Percentiles rank a stretch among this genome's conserved stretches.
phyloP scores from a whole-genome alignment of 2,797 vertebrate genomes.

The Cuculus canorus region DNA sequence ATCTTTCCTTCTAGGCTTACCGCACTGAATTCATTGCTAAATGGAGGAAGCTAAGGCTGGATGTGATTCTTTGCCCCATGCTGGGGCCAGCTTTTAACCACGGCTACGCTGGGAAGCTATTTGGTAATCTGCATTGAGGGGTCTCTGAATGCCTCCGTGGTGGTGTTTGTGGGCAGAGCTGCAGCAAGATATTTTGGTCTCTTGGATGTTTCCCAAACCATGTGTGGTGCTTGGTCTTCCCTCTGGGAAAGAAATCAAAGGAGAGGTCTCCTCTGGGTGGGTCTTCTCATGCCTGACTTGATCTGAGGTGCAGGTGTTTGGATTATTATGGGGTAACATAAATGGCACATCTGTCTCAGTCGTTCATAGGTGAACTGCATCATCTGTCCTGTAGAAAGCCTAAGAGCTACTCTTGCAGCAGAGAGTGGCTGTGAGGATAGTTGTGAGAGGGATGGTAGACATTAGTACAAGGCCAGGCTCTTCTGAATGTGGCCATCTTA shows the following conservation, averaged over 20 bases:
- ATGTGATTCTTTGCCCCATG: conserved; percentile 86
- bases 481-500: not conserved
- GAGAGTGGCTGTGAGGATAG: not conserved
- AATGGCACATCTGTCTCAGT: not conserved
- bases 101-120: conserved; percentile 73
- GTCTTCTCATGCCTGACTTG: not conserved
- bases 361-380: not conserved
- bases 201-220: not conserved
- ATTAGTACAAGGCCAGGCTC: not conserved
- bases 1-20: conserved; percentile 75
- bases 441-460: not conserved
- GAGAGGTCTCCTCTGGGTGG: not conserved
- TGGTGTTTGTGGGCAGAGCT: not conserved
- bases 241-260: not conserved
- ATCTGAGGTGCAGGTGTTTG: not conserved
- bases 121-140: conserved; percentile 65
- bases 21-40: conserved; percentile 77
- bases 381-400: not conserved
- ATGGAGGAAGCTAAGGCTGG: conserved; percentile 84
- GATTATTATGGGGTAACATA: not conserved
- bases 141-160: not conserved
- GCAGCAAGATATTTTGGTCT: not conserved
- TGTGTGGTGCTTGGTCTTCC: not conserved
- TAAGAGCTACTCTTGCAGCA: not conserved
- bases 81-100: conserved; percentile 86